Evolutionary conservation across 2,113 vertebrate genomes (phyloP), one percentile per base, ranked within the genome.

Genomic region (Camelus bactrianus): DNA sequence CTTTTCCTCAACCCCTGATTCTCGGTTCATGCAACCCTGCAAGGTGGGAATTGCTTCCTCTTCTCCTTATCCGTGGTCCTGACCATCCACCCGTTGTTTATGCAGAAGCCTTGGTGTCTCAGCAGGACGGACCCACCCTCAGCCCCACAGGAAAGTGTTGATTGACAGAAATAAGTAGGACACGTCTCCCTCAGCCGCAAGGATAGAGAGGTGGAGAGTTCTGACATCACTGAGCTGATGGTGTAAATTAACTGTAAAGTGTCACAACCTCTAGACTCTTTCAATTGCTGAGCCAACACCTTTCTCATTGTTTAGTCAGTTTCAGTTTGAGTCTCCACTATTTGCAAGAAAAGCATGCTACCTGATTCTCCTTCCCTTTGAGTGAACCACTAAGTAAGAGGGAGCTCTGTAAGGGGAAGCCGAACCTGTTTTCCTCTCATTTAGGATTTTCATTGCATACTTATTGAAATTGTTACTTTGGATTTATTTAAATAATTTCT

Each of bases 281-380:
- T 79, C 42, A 24, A 5, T 91, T 80, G 50, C n/a, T 95, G 10
- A 91, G 30, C 16, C 65, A 79, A 76, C 42, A 88, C 6, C 42
- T 91, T 54, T 11, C 52, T 91, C 70, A 79, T 54, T 69, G 11
- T 87, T 91, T 73, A 75, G 14, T 73, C n/a, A 16, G 24, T 46
- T 93, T 96, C 62, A 84, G 13, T 82, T 58, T 81, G 13, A 76
- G 88, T 30, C 84, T 72, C 75, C 65, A 85, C 54, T 84, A 80
- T 93, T 88, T 95, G 8, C 42, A 88, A 95, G 42, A 94, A 88
- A 67, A 70, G 30, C 50, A 81, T 52, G 19, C 13, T 76, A 75
- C 64, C 28, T 52, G 22, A 60, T 84, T 81, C 0, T 85, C 14
- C 30, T 97, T 85, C 42, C 48, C 69, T 60, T 75, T 92, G 89